phyloP scores from a whole-genome alignment of 2,888 invertebrate species.

The Silvanus unidentatus region DNA sequence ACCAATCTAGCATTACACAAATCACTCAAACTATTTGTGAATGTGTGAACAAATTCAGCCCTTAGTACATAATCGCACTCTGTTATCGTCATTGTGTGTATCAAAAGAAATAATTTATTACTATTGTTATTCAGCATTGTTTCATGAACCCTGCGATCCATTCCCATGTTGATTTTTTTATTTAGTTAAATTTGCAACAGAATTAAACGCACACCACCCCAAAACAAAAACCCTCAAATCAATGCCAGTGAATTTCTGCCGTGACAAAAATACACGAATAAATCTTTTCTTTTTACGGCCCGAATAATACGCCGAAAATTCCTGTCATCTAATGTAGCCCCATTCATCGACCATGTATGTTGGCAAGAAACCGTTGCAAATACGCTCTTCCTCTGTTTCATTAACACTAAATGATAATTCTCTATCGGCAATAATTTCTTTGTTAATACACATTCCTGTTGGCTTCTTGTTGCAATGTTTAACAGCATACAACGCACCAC shows the following conservation, averaged over 20 bases:
- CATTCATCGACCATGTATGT: constrained; percentile 29
- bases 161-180: background rate
- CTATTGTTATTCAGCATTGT: constrained; percentile 13
- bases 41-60: constrained; percentile 45
- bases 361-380: constrained; percentile 11
- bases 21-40: constrained; percentile 26
- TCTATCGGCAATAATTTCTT: constrained; percentile 17
- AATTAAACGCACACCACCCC: too few species aligned
- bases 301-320: constrained; percentile 33
- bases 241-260: constrained; percentile 39
- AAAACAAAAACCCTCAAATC: too few species aligned
- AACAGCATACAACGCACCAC: constrained; percentile 10
- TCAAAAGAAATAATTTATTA: constrained; percentile 37
- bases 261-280: constrained; percentile 37
- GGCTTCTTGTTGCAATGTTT: constrained; percentile 5
- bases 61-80: constrained; percentile 43
- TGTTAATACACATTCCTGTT: constrained; percentile 35
- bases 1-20: constrained; percentile 32
- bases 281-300: constrained; percentile 40
- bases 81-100: constrained; percentile 47
- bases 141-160: constrained; percentile 2
- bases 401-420: constrained; percentile 24
- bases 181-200: too few species aligned
- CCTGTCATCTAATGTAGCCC: constrained; percentile 45
- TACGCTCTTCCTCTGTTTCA: constrained; percentile 27